Evolutionary conservation across 2,113 vertebrate species (phyloP).

Genomic region (Noctilio leporinus): DNA sequence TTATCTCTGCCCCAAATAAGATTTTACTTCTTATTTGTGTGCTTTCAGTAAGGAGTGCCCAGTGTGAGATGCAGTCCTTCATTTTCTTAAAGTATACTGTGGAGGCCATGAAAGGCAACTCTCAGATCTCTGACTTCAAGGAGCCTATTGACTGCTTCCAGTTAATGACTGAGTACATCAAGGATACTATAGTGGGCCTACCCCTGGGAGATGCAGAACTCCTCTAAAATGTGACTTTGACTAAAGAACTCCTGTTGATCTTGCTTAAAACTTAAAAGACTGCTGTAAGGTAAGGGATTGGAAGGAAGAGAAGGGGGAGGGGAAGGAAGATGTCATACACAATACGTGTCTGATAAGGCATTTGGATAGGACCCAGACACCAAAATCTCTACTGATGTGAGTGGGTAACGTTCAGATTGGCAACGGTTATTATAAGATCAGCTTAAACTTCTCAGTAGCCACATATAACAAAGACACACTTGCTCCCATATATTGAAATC

Average conservation of each 20-base stretch:
- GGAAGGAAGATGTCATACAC: not conserved
- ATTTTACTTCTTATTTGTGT: not conserved
- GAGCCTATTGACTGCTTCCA: not conserved
- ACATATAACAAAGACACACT: not conserved
- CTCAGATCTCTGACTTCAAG: not conserved
- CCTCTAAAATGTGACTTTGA: not conserved
- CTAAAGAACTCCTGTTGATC: not conserved
- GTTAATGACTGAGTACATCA: too few species aligned
- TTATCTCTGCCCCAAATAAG: not conserved
- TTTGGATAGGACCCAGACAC: not conserved
- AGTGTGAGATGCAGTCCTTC: not conserved
- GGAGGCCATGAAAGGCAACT: not conserved
- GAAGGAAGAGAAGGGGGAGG: not conserved
- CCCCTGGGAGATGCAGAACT: not conserved
- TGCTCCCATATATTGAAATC: constrained; percentile 7
- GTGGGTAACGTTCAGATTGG: not conserved
- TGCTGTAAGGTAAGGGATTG: not conserved
- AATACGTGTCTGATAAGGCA: not conserved
- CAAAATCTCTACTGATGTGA: not conserved
- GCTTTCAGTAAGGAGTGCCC: not conserved
- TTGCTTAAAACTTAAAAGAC: not conserved
- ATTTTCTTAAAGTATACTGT: not conserved
- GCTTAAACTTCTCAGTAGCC: not conserved
- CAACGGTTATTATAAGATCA: not conserved
- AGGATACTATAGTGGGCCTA: not conserved